These are phyloP conservation scores for Hyposoter didymator DNA, from an alignment of 2,888 invertebrate species.

Conservation along the genomic window DNA sequence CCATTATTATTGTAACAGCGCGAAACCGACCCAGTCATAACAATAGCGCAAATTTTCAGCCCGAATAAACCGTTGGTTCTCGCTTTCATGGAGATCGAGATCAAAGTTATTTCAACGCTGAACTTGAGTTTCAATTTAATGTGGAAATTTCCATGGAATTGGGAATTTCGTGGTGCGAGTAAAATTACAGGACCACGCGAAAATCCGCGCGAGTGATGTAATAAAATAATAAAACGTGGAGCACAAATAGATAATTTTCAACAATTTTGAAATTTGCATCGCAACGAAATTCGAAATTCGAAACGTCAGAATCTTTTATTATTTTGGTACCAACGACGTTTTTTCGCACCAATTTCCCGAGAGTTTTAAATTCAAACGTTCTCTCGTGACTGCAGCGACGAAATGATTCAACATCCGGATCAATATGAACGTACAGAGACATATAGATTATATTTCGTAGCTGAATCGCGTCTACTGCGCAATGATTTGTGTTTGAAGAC, in stretches of 20 bases:
- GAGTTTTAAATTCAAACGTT: background rate
- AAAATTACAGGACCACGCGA: too few relatives aligned
- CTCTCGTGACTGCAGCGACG: background rate
- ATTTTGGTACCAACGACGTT: too few relatives aligned
- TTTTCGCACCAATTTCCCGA: background rate
- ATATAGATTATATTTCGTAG: background rate
- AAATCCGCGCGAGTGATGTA: too few relatives aligned
- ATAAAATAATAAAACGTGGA: too few relatives aligned
- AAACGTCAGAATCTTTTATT: too few relatives aligned
- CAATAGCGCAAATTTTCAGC: background rate
- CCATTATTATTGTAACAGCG: background rate
- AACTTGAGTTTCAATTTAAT: background rate
- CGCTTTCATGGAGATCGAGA: background rate
- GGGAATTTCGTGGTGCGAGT: too few relatives aligned
- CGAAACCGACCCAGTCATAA: background rate
- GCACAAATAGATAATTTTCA: too few relatives aligned
- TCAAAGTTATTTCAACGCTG: background rate
- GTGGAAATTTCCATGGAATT: background rate
- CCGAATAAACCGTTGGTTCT: background rate
- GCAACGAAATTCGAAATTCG: too few relatives aligned
- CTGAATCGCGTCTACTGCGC: background rate
- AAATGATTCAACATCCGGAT: background rate
- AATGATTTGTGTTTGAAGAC: conserved; percentile 28
- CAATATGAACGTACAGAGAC: too few relatives aligned
- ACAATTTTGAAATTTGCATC: too few relatives aligned